Conservation (phyloP, 2,113 vertebrate species). For the Cyphomyrus discorhynchus region DNA sequence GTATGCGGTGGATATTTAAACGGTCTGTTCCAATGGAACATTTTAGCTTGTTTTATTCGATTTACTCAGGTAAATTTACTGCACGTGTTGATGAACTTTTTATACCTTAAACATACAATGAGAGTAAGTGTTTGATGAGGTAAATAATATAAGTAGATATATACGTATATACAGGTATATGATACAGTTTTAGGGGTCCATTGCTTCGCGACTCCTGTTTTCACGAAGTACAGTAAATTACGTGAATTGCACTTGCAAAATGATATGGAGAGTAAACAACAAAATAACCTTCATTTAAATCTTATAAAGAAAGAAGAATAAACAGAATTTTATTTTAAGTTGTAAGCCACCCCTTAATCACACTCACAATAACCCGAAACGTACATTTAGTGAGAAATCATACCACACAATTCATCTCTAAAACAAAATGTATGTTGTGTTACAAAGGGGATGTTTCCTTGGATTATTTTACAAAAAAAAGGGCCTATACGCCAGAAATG, state of each 20-base stretch:
- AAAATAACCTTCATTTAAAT: background rate
- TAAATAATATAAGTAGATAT: background rate
- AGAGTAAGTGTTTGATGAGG: background rate
- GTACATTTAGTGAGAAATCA: background rate
- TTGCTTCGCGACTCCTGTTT: background rate
- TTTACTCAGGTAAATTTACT: background rate
- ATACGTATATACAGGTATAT: background rate
- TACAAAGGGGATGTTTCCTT: background rate
- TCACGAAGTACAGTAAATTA: background rate
- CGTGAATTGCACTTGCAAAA: background rate
- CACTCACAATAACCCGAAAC: background rate
- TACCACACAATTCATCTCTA: background rate
- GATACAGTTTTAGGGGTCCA: background rate
- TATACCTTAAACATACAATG: background rate
- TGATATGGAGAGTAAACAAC: background rate
- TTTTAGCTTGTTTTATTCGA: background rate
- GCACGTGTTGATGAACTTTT: background rate
- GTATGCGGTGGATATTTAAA: background rate
- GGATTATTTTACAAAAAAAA: background rate
- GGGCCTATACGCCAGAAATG: background rate
- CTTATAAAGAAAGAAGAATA: background rate
- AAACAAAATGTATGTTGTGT: background rate
- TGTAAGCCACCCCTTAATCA: background rate
- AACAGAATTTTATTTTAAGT: background rate
- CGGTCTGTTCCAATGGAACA: background rate